Evolutionary conservation across 2,113 vertebrate genomes (phyloP), one percentile per base, ranked within the genome.

Genomic region (Prionailurus viverrinus): DNA sequence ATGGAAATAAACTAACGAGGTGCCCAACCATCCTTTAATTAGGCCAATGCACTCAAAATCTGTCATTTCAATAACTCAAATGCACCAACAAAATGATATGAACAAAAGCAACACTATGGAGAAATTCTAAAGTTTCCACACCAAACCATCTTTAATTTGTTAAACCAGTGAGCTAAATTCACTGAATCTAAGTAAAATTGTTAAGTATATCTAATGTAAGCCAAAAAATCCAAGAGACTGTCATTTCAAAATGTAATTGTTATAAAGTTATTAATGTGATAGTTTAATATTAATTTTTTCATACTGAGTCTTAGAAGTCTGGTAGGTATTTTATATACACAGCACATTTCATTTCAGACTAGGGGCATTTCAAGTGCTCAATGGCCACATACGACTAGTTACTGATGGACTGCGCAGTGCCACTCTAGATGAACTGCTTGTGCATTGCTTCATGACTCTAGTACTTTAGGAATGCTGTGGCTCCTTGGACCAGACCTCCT

Each of bases 161-260:
- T 78, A 80, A 74, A 91, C 45, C 23, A 82, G 27, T 48, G 33
- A 74, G 18, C 58, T 71, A 66, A 87, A 82, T 39, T 82, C 89
- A 88, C 19, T 31, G 27, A 74, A 18, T n/a, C 14, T 39, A 92
- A 83, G 73, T 66, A 88, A 94, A 96, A 45, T 80, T 80, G 27
- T 86, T 86, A 86, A 39, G 25, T 48, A 2, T 55, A 94, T 74
- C 12, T 91, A 31, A 53, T 53, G 31, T 65, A 88, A 65, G 15
- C 21, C 65, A 71, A 51, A 51, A 41, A 69, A 92, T 71, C 39
- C 7, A 63, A 91, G 25, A 89, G n/a, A 89, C 13, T 65, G 13
- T 71, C 31, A 84, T 84, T 97, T 89, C 21, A 95, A 88, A 82
- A 51, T 69, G 6, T 25, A 78, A 89, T 81, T 51, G 41, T 6